Conservation (phyloP, 2,113 vertebrate species). For the Calypte anna region DNA sequence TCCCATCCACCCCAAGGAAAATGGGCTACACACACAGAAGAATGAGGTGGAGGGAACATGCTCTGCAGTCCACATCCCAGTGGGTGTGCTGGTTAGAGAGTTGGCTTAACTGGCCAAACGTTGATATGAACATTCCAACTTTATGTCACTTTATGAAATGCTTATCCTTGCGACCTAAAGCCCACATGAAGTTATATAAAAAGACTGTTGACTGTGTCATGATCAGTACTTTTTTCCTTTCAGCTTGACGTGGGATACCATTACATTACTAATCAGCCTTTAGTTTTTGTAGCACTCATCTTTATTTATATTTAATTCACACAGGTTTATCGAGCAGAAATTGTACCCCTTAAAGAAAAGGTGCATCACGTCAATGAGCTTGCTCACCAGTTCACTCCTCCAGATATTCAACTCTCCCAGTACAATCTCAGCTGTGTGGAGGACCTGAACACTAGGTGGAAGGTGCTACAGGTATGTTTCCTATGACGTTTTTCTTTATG, state of each 20-base stretch:
- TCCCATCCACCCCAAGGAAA: rapidly evolving
- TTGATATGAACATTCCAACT: not conserved
- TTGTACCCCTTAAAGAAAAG: conserved; percentile 89
- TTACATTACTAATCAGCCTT: not conserved
- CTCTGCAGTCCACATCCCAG: not conserved
- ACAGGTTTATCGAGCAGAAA: conserved; percentile 89
- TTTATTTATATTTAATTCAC: not conserved
- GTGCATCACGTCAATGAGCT: conserved; percentile 89
- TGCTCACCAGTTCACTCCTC: conserved; percentile 81
- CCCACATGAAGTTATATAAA: not conserved
- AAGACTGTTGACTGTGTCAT: not conserved
- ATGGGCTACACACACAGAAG: rapidly evolving
- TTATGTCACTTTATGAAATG: not conserved
- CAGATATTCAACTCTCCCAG: conserved; percentile 88
- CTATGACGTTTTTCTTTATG: not conserved
- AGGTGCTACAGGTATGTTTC: conserved; percentile 88
- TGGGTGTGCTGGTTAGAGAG: not conserved
- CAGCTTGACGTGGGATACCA: not conserved
- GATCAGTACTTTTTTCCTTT: not conserved
- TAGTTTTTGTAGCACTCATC: not conserved
- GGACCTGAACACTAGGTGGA: conserved; percentile 94
- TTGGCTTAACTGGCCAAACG: not conserved
- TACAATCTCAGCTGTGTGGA: conserved; percentile 88
- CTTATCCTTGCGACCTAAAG: not conserved
- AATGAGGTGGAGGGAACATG: not conserved